Evolutionary conservation across 2,888 invertebrate species (phyloP), one percentile per base, ranked within the genome.

Genomic region (Cheilosia scutellata): DNA sequence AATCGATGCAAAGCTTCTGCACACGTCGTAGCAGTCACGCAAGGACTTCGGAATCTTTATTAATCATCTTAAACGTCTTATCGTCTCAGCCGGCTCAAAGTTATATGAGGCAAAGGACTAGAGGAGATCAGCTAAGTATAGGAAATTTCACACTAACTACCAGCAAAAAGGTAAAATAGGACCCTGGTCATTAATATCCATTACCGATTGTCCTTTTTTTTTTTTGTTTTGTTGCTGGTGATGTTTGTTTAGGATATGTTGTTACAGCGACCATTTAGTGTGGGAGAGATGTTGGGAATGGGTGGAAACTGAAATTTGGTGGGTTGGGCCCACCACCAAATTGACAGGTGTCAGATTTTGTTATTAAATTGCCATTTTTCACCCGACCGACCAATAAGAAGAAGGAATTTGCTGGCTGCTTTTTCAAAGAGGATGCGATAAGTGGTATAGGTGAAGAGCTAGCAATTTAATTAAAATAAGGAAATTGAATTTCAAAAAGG

Each of bases 1-100:
- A 74, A 62, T 79, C 51, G 29, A 72, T 79, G 66, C 27, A 63
- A 74, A 31, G 27, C 72, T 40, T 49, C n/a, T 16, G 53, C 60
- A 68, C 33, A 60, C 57, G n/a, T 25, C 9, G 11, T 20, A 51
- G 25, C 58, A 57, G 53, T 58, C 79, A 80, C 58, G 65, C 76
- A 51, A 76, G 57, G 42, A 66, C 66, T 40, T 60, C 37, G 31
- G 63, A 71, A 80, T 71, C 71, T 72, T 66, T 82, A 82, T 77
- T 82, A 82, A 82, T 82, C 71, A 72, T 77, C 77, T 44, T 77
- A 72, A 76, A 82, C 62, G 71, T 68, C 70, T 82, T 58, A 71
- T 62, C 70, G 53, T 58, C 33, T 66, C 65, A 72, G 65, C 65
- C 65, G 65, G 71, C 47, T 13, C 29, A 51, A 63, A 53, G 44